These are phyloP conservation scores for Cheilosia grossa DNA, from an alignment of 2,888 invertebrate species.

Conservation along the genomic window DNA sequence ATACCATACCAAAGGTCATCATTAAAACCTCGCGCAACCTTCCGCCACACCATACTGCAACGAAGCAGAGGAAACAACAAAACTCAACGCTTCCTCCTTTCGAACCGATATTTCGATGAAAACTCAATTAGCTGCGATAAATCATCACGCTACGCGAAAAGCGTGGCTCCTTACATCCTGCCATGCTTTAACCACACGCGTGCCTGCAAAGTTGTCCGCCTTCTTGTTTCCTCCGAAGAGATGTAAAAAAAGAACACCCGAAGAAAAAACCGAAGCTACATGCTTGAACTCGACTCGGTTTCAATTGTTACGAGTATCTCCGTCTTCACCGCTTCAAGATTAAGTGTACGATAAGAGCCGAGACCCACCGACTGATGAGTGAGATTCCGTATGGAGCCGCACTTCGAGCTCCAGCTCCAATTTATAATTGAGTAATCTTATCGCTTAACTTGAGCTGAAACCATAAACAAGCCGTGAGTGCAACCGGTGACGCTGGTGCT, in stretches of 20 bases:
- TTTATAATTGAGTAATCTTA: conserved; percentile 73
- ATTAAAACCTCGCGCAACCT: conserved; percentile 42
- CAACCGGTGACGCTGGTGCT: conserved; percentile 10
- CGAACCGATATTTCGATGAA: conserved; percentile 67
- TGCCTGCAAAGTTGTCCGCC: conserved; percentile 47
- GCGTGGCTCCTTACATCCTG: conserved; percentile 64
- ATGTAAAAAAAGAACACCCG: neutral
- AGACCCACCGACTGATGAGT: conserved; percentile 54
- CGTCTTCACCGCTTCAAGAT: conserved; percentile 40
- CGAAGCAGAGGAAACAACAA: neutral
- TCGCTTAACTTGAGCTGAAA: conserved; percentile 66
- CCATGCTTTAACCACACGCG: conserved; percentile 53
- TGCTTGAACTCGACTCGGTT: conserved; percentile 44
- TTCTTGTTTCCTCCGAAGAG: conserved; percentile 44
- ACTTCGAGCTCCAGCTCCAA: conserved; percentile 41
- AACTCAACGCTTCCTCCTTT: conserved; percentile 57
- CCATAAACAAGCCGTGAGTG: conserved; percentile 65
- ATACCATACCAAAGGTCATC: conserved; percentile 39
- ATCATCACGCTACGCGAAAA: conserved; percentile 65
- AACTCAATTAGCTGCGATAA: conserved; percentile 72
- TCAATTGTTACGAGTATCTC: conserved; percentile 69
- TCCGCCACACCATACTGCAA: conserved; percentile 11
- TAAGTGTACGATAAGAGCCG: conserved; percentile 62
- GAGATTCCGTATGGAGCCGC: conserved; percentile 43
- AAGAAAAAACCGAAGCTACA: conserved; percentile 19